Percentiles rank a stretch among this genome's conserved stretches.
phyloP scores from a whole-genome alignment of 2,797 vertebrate genomes.

The Orientallactaga sibirica region DNA sequence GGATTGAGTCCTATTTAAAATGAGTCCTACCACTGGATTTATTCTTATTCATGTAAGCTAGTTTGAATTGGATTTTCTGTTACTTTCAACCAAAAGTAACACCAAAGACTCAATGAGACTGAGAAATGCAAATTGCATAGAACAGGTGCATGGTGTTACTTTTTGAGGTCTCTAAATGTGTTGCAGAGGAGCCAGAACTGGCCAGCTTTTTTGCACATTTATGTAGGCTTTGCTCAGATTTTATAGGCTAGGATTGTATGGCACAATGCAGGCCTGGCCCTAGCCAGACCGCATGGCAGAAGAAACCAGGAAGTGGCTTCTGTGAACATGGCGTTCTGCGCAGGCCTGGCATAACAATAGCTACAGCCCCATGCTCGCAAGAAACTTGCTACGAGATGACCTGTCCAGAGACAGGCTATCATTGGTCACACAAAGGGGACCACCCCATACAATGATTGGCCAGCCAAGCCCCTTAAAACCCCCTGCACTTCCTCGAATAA shows the following conservation, averaged over 20 bases:
- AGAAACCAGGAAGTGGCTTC: too few relatives aligned
- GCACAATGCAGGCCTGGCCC: too few relatives aligned
- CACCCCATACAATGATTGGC: too few relatives aligned
- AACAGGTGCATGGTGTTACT: not conserved
- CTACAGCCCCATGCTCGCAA: too few relatives aligned
- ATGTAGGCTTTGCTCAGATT: not conserved
- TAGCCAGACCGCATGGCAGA: too few relatives aligned
- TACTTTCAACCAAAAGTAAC: not conserved
- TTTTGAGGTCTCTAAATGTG: not conserved
- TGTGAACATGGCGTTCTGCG: too few relatives aligned
- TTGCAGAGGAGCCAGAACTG: not conserved
- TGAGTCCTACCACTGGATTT: not conserved
- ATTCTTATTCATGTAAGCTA: not conserved
- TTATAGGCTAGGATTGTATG: not conserved
- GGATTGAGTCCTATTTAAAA: not conserved
- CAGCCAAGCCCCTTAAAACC: too few relatives aligned
- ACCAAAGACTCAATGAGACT: not conserved
- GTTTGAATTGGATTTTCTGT: constrained; percentile 15
- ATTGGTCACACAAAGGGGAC: too few relatives aligned
- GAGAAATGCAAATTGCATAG: not conserved
- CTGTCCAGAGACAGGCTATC: too few relatives aligned
- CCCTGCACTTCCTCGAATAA: too few relatives aligned
- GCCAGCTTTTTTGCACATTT: not conserved
- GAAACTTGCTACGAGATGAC: too few relatives aligned
- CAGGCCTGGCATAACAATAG: too few relatives aligned